phyloP scores from a whole-genome alignment of 2,888 invertebrate genomes.

The Nomada ferruginata region DNA sequence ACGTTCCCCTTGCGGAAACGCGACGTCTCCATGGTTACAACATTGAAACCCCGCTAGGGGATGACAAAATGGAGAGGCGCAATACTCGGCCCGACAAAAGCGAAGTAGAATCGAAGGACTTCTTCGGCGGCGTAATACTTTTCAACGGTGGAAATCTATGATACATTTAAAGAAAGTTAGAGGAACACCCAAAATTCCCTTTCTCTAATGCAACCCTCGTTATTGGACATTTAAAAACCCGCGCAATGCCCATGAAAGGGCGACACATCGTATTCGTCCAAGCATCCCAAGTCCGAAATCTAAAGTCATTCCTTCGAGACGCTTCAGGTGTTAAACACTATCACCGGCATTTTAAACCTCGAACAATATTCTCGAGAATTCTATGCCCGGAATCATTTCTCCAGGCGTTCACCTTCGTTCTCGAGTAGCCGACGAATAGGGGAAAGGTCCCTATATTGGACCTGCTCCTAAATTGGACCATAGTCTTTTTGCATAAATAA shows the following conservation, averaged over 20 bases:
- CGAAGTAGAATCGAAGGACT: slow-evolving; percentile 72
- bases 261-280: not conserved
- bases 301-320: too few species aligned
- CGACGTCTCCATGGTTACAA: slow-evolving; percentile 84
- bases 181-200: slow-evolving; percentile 3
- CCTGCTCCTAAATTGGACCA: too few species aligned
- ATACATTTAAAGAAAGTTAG: slow-evolving; percentile 2
- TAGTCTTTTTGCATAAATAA: too few species aligned
- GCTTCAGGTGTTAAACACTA: too few species aligned
- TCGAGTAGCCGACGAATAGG: too few species aligned
- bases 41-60: slow-evolving; percentile 82
- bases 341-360: not conserved
- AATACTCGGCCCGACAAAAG: slow-evolving; percentile 76
- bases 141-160: slow-evolving; percentile 59
- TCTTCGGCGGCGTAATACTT: slow-evolving; percentile 54
- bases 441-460: too few species aligned
- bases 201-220: slow-evolving; percentile 47
- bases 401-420: too few species aligned
- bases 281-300: too few species aligned
- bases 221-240: not conserved
- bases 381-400: too few species aligned
- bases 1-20: slow-evolving; percentile 80
- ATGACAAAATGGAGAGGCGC: slow-evolving; percentile 83
- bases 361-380: not conserved
- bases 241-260: slow-evolving; percentile 1